Evolutionary conservation across 1,140 invertebrate species (phyloP).

Genomic region (Bombus sylvicola): DNA sequence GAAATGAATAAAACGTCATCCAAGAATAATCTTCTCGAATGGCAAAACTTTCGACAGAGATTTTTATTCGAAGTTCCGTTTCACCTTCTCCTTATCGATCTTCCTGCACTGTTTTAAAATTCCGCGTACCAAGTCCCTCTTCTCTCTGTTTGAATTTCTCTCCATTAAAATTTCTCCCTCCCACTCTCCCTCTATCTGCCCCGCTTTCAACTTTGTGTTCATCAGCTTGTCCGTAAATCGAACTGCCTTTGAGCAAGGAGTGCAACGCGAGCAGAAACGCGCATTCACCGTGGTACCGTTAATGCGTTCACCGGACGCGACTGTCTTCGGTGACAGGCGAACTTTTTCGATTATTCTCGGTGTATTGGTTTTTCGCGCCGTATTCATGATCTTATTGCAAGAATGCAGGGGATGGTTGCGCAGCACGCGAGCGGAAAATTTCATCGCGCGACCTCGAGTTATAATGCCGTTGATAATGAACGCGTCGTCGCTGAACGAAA

Average conservation of each 20-base stretch:
- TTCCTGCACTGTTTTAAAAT: background rate
- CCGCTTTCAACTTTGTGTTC: constrained; percentile 45
- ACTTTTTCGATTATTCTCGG: constrained; percentile 57
- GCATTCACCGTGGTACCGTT: constrained; percentile 16
- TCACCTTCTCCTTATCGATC: constrained; percentile 6
- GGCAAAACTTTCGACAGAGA: background rate
- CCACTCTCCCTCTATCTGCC: too few relatives aligned
- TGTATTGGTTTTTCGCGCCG: background rate
- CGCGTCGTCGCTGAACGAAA: background rate
- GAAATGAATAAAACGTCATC: background rate
- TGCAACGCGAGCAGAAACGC: constrained; percentile 36
- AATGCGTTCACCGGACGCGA: constrained; percentile 16
- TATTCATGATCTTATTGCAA: background rate
- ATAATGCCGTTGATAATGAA: background rate
- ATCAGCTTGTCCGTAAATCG: constrained; percentile 65
- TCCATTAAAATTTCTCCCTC: constrained; percentile 12
- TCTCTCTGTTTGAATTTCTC: constrained; percentile 14
- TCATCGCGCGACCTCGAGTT: background rate
- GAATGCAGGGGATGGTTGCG: too few relatives aligned
- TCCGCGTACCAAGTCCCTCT: background rate
- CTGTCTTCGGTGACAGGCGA: constrained; percentile 37
- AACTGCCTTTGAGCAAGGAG: constrained; percentile 29
- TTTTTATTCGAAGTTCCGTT: background rate
- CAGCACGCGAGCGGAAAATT: background rate
- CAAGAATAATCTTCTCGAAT: background rate